Base-by-base conservation (phyloP, 1,140 invertebrate species). In the Scaptomyza montana region DNA sequence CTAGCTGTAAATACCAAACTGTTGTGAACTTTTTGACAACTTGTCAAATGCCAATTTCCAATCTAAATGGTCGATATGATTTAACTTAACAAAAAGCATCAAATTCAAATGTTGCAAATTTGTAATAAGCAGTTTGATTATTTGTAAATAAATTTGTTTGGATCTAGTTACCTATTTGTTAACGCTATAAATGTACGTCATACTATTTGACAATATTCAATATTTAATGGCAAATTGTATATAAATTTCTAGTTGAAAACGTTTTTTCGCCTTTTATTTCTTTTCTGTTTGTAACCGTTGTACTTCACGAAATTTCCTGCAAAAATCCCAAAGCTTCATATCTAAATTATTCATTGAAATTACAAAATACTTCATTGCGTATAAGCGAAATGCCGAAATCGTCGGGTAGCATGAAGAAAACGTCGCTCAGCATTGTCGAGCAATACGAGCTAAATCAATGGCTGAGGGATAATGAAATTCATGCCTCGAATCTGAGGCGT, bases 391-490 rank as follows among this genome's bases (percentile, higher is more conserved):
- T 75, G 68, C 51, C 55, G 1, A 50, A 57, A 45, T 12, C 41
- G 3, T 10, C 30, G 13, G 3, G 5, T 1, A 46, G 19, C 30
- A 6, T 13, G 3, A 74, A 75, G 30, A 78, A 62, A 33, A 75
- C 47, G 0, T 6, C 62, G 2, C 59, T 78, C 2, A 72, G 8
- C n/a, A 12, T 28, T 0, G 33, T 55, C 4, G 77, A 78, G 16
- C 57, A 72, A n/a, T 72, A 72, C 9, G 73, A 78, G 45, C 50
- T 78, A 28, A 64, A 72, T 10, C 47, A 71, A 19, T 78, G 77
- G 77, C 63, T 78, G 5, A 47, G 59, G 21, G 41, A 70, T 16
- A 43, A 78, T 12, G 16, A 63, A 0, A 47, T 76, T 0, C 55
- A 30, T 39, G 21, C 68, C 1, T 25, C 13, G 1, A 71, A 68